Conservation (phyloP, 2,113 vertebrate genomes). For the Pelobates fuscus region DNA sequence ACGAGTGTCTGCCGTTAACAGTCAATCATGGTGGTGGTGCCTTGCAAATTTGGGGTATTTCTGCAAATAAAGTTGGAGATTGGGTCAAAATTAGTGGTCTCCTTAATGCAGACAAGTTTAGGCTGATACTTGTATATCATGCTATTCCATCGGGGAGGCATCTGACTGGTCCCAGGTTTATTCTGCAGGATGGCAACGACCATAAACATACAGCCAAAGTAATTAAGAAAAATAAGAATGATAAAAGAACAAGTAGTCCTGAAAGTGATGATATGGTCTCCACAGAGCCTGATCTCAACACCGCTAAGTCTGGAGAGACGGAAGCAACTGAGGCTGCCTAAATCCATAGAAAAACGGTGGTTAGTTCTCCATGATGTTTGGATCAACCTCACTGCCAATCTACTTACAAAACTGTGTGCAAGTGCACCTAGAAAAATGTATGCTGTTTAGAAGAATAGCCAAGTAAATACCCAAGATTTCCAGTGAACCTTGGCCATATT, state of each 20-base stretch:
- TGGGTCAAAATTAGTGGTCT: neutral
- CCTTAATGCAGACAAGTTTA: neutral
- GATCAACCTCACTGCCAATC: no score
- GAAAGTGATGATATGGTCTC: neutral
- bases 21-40: neutral
- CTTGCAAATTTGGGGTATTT: neutral
- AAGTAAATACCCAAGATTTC: no score
- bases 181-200: neutral
- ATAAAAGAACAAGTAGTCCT: conserved; percentile 2
- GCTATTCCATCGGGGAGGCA: neutral
- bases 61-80: neutral
- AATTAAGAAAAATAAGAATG: neutral
- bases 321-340: no score
- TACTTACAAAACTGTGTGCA: no score
- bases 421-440: no score
- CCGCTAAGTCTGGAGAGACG: neutral
- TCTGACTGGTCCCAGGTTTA: neutral
- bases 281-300: conserved; percentile 8
- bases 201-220: neutral
- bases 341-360: no score
- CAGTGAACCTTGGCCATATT: no score
- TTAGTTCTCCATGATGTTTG: no score
- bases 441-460: no score
- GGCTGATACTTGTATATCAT: neutral
- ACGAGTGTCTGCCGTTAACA: neutral